Evolutionary conservation across 2,113 vertebrate genomes (phyloP), one percentile per base, ranked within the genome.

Genomic region (Delphinus delphis): DNA sequence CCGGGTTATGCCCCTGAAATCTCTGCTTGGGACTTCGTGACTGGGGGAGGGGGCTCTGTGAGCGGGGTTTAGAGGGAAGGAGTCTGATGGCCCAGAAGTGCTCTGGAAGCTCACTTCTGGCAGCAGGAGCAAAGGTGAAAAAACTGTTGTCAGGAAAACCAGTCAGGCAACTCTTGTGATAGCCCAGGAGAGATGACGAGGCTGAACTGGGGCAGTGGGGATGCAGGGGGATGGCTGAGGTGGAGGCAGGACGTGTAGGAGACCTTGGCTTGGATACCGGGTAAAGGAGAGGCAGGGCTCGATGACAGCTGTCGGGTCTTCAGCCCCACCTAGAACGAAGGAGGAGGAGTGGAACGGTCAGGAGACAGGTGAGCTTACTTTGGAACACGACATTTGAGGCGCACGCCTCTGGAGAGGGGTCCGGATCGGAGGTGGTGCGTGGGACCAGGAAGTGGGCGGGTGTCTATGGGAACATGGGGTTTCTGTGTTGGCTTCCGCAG

Each of bases 61-160:
- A 71, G 62, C 3, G 0, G 23, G 20, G 23, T 17, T 10, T 6
- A 58, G 7, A 82, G 71, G 58, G 44, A 71, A 81, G 36, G 21
- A 53, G 28, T 33, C 36, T 74, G 6, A 1, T 63, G 58, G 80
- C 87, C 68, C 41, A 12, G 44, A 36, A 25, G 47, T 28, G 28
- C 50, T 79, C 62, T 38, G 58, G 71, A 65, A 85, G 47, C 79
- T 77, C 47, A 41, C 11, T 31, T 31, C 79, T 58, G 60, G 38
- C 86, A 65, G 58, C 79, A 60, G 25, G 8, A 89, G 62, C 90
- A 77, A 88, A 85, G 79, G 74, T 38, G 9, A n/a, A 77, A 86
- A 95, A 79, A 60, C 67, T 91, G 17, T 88, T 93, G 93, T 68
- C 93, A 86, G 62, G 62, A 82, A 96, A 97, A 97, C 95, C 79